Evolutionary conservation across 2,113 vertebrate species (phyloP), one percentile per base, ranked within the genome.

Genomic region (Arenaria interpres): DNA sequence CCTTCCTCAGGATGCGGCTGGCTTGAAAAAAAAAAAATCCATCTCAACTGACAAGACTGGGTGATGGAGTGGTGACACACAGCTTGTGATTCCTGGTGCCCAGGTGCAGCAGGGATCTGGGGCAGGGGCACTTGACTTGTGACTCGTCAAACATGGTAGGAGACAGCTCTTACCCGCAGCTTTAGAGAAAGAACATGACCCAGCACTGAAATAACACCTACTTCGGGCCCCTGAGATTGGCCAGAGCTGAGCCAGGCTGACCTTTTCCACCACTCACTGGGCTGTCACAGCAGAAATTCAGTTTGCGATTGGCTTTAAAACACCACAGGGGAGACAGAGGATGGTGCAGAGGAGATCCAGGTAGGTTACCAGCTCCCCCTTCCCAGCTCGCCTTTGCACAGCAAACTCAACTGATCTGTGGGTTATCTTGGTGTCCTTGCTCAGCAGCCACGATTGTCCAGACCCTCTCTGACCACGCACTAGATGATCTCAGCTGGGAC

Each of bases 31-130:
- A 43, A 43, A 41, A 41, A 13, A 41, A 9, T 2, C 0, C 0
- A 57, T 62, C 63, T 41, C 3, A 0, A 33, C 13, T 1, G 0
- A 62, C 51, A 13, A 74, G 35, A 30, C 2, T 24, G 18, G 12
- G 37, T 45, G 28, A 63, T 0, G 1, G 22, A 20, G 5, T 3
- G 5, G 53, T 50, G 35, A 73, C 0, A 0, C 0, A 0, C 28
- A 90, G 88, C 30, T 0, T 0, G 60, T 24, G 17, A 8, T 30
- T 93, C 60, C 77, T 24, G 30, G 41, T 71, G 71, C 43, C 68
- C 60, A 80, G 1, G 1, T 0, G 3, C 24, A 78, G 59, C 51
- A 63, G 25, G 12, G 92, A 32, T 41, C 46, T 8, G 8, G 17
- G 27, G 57, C 37, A 67, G 28, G 27, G 56, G 12, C 21, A 56